These are phyloP conservation scores for Drosophila falleni DNA, from an alignment of 2,888 invertebrate genomes.

Conservation along the genomic window DNA sequence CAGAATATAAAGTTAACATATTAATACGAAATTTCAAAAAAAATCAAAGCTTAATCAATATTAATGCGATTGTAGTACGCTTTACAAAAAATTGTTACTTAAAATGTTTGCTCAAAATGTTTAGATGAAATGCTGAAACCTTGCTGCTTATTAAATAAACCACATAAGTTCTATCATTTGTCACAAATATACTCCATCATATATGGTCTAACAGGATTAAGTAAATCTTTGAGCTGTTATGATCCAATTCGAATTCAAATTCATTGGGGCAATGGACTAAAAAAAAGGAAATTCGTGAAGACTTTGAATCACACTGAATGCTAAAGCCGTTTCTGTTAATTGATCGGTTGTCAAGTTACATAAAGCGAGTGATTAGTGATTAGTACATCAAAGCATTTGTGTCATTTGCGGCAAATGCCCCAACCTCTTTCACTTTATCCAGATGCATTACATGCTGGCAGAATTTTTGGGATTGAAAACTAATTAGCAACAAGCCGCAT, in stretches of 20 bases:
- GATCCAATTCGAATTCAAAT: not conserved
- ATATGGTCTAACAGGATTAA: not conserved
- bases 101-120: too few relatives aligned
- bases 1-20: not conserved
- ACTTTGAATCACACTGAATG: not conserved
- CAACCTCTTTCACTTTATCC: not conserved
- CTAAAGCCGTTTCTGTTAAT: slow-evolving; percentile 10
- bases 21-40: too few relatives aligned
- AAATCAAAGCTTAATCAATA: not conserved
- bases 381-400: slow-evolving; percentile 29
- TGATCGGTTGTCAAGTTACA: slow-evolving; percentile 29
- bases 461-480: slow-evolving; percentile 43
- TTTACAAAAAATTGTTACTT: not conserved
- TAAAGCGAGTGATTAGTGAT: slow-evolving; percentile 37
- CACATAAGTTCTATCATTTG: not conserved
- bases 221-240: not conserved
- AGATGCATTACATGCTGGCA: not conserved
- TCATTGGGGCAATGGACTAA: not conserved
- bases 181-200: not conserved
- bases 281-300: not conserved
- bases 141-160: not conserved
- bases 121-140: too few relatives aligned
- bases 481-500: slow-evolving; percentile 57
- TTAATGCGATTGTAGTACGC: not conserved
- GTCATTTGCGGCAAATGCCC: not conserved